Base-by-base conservation (phyloP, 2,113 vertebrate genomes). In the Spea bombifrons region DNA sequence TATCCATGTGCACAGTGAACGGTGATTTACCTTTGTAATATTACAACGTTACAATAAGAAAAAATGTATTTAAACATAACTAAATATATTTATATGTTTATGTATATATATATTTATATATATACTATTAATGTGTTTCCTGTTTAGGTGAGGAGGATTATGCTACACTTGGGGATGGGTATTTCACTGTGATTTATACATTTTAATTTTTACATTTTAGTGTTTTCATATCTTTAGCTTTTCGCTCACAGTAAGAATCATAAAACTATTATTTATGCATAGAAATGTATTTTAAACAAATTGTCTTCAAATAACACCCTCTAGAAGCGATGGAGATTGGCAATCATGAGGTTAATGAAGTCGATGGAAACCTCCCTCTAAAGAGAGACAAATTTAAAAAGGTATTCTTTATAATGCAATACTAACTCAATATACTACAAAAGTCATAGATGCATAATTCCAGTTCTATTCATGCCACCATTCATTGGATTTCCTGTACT, bases 131-230 rank as follows among this genome's bases (percentile, higher is more conserved):
- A 76, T 59, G 52, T 66, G 55, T 59, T 68, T 68, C 75, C 75
- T 76, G 63, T 57, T 76, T 67, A 68, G 66, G 75, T 30, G 55
- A 43, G 59, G 15, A 55, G 45, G 73, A 57, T 59, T 68, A 68
- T 76, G 52, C 30, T 66, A 8, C 75, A 69, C 75, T 53, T 68
- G 75, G 75, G 73, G 30, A 76, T 76, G 59, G 55, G 52, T 67
- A 70, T 61, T 77, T 50, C 55, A 50, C 0, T 50, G 7, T 63
- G 75, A 77, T 77, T 77, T 77, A 77, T 77, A 8, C 55, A 61
- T 61, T 77, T 77, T 71, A 77, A 77, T 77, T 77, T 77, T 63
- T 63, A 67, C n/a, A 49, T 61, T 77, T 70, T 46, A 59, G 45
- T 10, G 66, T n/a, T 61, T 61, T 69, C 61, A 48, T 8, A 69